Conservation (phyloP, 2,113 vertebrate species). For the Ictalurus punctatus region DNA sequence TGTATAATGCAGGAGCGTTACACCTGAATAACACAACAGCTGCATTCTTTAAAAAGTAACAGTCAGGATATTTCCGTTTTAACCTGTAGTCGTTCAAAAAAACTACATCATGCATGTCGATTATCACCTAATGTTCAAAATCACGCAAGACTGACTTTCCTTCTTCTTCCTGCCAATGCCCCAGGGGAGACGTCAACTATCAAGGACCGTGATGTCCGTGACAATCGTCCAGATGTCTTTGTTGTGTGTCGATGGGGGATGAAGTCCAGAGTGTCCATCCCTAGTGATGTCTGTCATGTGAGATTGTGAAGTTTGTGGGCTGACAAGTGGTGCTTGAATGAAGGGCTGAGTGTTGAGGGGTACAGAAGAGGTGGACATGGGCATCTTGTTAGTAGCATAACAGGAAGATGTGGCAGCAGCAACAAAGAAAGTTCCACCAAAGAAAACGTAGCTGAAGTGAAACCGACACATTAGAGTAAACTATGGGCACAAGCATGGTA, state of each 20-base stretch:
- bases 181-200: conserved; percentile 74
- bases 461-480: neutral
- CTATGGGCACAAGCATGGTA: neutral
- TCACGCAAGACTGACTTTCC: conserved; percentile 66
- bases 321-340: conserved; percentile 69
- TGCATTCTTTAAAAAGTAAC: neutral
- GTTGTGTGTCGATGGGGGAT: conserved; percentile 55
- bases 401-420: neutral
- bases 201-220: conserved; percentile 76
- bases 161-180: conserved; percentile 63
- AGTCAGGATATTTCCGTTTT: conserved; percentile 15
- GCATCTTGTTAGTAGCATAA: conserved; percentile 31
- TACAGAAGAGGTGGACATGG: conserved; percentile 17
- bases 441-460: conserved; percentile 5
- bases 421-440: neutral
- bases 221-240: conserved; percentile 82
- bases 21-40: neutral
- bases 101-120: conserved; percentile 39
- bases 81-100: conserved; percentile 22
- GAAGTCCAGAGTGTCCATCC: conserved; percentile 62
- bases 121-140: conserved; percentile 60
- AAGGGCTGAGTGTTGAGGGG: conserved; percentile 50
- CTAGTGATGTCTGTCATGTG: conserved; percentile 61
- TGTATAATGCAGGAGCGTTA: neutral
- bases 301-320: conserved; percentile 60